Conservation (phyloP, 2,113 vertebrate species). For the Sphaerodactylus townsendi region DNA sequence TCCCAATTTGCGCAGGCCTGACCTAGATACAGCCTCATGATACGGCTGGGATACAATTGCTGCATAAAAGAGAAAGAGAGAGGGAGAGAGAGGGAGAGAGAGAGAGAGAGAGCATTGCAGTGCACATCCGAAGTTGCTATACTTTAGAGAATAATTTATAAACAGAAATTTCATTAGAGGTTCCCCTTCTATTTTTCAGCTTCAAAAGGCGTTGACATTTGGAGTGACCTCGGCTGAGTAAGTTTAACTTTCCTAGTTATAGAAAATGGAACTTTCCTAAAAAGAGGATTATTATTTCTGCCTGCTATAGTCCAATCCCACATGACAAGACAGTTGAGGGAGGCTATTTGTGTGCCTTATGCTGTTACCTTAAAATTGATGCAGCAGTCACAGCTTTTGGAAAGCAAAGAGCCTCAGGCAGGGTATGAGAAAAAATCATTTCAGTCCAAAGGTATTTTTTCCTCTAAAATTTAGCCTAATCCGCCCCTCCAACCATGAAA, state of each 20-base stretch:
- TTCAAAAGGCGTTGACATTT: slow-evolving; percentile 11
- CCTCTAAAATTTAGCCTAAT: slow-evolving; percentile 27
- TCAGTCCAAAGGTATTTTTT: not conserved
- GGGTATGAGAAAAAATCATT: slow-evolving; percentile 29
- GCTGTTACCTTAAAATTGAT: slow-evolving; percentile 26
- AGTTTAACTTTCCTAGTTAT: not conserved
- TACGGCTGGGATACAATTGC: not conserved
- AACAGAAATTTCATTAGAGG: slow-evolving; percentile 2
- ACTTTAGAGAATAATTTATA: not conserved
- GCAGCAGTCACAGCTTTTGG: slow-evolving; percentile 8
- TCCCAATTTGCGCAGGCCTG: not conserved
- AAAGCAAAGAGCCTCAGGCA: not conserved
- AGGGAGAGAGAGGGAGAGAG: too few relatives aligned
- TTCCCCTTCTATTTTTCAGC: slow-evolving; percentile 12
- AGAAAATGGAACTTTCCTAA: slow-evolving; percentile 20
- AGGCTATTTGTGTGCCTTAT: slow-evolving; percentile 8
- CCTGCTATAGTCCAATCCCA: slow-evolving; percentile 17
- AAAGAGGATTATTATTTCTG: slow-evolving; percentile 32
- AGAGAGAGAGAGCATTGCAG: not conserved
- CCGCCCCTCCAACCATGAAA: not conserved
- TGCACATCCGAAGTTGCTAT: not conserved
- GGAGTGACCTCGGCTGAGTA: not conserved
- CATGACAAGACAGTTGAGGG: slow-evolving; percentile 9
- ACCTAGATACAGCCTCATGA: not conserved
- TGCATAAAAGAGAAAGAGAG: not conserved